A percentile compares a stretch with the other conserved stretches of the same genome.
Conservation (phyloP, 2,797 vertebrate genomes). For the Rhabdophis nuchalis region DNA sequence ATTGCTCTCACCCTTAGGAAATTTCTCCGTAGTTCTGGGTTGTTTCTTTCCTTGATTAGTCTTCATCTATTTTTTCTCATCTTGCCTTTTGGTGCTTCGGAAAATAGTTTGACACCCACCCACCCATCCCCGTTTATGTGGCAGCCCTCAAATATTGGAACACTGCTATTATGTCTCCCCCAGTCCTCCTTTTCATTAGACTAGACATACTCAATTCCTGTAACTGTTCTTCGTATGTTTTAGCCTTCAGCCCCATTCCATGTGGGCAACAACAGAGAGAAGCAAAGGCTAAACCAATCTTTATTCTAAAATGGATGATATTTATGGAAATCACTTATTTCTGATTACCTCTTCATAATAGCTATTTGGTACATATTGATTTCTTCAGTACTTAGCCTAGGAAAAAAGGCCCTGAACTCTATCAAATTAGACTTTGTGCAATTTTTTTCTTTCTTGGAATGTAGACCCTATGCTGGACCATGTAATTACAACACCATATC, state of each 20-base stretch:
- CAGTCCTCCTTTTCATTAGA: not conserved
- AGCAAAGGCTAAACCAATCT: not conserved
- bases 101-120: not conserved
- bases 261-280: not conserved
- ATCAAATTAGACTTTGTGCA: conserved; percentile 59
- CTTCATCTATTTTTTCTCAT: not conserved
- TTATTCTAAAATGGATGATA: not conserved
- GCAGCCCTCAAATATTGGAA: not conserved
- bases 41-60: not conserved
- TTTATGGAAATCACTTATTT: not conserved
- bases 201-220: not conserved
- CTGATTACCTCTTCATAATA: not conserved
- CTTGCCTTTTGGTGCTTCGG: not conserved
- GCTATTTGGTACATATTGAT: not conserved
- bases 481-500: conserved; percentile 89
- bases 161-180: not conserved
- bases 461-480: conserved; percentile 73
- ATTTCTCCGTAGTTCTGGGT: not conserved
- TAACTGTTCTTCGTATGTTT: not conserved
- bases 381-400: conserved; percentile 15
- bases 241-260: not conserved
- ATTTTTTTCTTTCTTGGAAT: conserved; percentile 74
- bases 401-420: conserved; percentile 47
- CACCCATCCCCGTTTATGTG: fast-evolving
- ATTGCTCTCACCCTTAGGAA: not conserved